Conservation (phyloP, 2,888 invertebrate genomes). For the Drosophila rubida region DNA sequence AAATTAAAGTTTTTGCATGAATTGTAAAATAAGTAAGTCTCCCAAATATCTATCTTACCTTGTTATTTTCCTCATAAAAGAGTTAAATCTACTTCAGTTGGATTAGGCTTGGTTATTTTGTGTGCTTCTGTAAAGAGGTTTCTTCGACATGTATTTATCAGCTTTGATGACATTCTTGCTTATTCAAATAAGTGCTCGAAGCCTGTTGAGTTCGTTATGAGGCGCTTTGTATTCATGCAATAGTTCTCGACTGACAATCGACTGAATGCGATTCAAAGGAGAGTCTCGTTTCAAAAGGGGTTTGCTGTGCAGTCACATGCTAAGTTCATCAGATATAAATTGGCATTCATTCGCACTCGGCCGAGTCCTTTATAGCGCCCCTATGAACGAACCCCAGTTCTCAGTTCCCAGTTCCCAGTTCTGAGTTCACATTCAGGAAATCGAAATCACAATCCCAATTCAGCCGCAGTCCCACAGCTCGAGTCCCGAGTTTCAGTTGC, state of each 20-base stretch:
- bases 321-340: slow-evolving; percentile 36
- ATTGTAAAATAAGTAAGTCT: no score
- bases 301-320: slow-evolving; percentile 20
- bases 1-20: no score
- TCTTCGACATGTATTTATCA: not conserved
- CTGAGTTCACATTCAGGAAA: not conserved
- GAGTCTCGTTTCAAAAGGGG: slow-evolving; percentile 17
- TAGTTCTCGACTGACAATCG: slow-evolving; percentile 9
- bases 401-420: not conserved
- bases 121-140: not conserved
- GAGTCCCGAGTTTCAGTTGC: slow-evolving; percentile 16
- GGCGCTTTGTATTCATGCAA: slow-evolving; percentile 7
- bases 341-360: slow-evolving; percentile 53
- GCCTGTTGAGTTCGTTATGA: not conserved
- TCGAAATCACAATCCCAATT: slow-evolving; percentile 6
- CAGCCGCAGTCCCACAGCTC: slow-evolving; percentile 11
- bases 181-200: not conserved
- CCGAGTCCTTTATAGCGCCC: slow-evolving; percentile 32
- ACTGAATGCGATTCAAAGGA: slow-evolving; percentile 10
- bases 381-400: slow-evolving; percentile 25
- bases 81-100: no score
- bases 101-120: not conserved
- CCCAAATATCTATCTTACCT: no score
- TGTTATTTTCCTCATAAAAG: not conserved
- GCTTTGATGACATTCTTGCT: not conserved